phyloP scores from a whole-genome alignment of 1,140 invertebrate species.

The Hyphantria cunea region DNA sequence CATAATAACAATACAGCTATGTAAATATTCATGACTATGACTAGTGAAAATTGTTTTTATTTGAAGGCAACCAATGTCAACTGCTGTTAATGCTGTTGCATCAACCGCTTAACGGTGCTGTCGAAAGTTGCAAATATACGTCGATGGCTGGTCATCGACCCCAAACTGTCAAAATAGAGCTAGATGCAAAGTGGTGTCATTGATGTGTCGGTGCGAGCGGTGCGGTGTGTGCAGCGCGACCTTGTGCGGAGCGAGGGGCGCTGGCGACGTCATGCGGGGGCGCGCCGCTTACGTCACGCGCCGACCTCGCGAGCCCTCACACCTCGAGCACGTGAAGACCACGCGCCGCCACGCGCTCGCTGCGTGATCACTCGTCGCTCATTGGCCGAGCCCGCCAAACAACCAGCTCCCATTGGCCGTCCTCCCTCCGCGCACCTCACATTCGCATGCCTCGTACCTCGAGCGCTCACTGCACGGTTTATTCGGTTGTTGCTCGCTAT shows the following conservation, averaged over 20 bases:
- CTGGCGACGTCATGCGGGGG: constrained; percentile 69
- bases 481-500: constrained; percentile 70
- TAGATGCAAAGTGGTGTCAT: constrained; percentile 41
- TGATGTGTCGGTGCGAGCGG: constrained; percentile 37
- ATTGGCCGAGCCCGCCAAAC: constrained; percentile 77
- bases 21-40: not conserved
- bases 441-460: constrained; percentile 54
- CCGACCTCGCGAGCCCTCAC: constrained; percentile 78
- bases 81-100: not conserved
- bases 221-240: constrained; percentile 45
- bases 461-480: constrained; percentile 67
- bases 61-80: not conserved
- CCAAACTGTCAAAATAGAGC: constrained; percentile 54
- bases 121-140: constrained; percentile 15
- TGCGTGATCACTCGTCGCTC: constrained; percentile 75
- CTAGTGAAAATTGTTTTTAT: not conserved
- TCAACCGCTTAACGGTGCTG: not conserved
- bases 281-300: constrained; percentile 81
- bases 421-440: constrained; percentile 30
- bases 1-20: not conserved
- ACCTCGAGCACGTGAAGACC: constrained; percentile 83
- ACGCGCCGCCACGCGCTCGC: constrained; percentile 80
- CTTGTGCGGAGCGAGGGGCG: constrained; percentile 60
- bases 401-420: constrained; percentile 65
- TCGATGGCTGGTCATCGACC: constrained; percentile 55